These are phyloP conservation scores for Phycodurus eques DNA, from an alignment of 2,113 vertebrate species.

Conservation along the genomic window DNA sequence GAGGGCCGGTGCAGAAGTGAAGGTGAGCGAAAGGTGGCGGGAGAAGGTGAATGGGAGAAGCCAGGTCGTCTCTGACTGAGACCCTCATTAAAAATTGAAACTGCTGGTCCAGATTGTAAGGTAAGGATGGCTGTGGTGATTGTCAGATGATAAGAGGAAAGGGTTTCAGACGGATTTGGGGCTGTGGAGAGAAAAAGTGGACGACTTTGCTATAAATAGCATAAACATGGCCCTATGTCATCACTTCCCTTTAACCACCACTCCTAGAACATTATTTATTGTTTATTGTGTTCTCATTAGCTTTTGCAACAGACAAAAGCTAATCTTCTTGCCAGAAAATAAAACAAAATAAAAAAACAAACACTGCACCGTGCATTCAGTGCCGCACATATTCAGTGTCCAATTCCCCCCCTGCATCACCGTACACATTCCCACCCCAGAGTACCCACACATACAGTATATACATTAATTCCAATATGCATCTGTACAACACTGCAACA, in stretches of 20 bases:
- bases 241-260: constrained; percentile 11
- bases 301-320: too few species aligned
- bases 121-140: constrained; percentile 47
- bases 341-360: too few species aligned
- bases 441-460: too few species aligned
- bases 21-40: constrained; percentile 57
- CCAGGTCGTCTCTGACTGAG: constrained; percentile 56
- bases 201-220: constrained; percentile 59
- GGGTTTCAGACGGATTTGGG: constrained; percentile 3
- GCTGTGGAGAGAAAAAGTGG: constrained; percentile 17
- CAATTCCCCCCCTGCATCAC: too few species aligned
- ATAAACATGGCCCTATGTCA: not conserved
- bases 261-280: not conserved
- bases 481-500: too few species aligned
- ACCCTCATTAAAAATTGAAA: constrained; percentile 72
- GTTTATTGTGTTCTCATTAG: too few species aligned
- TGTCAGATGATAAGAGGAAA: constrained; percentile 32
- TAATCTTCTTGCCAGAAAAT: too few species aligned
- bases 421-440: too few species aligned
- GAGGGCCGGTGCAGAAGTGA: constrained; percentile 42
- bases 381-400: too few species aligned
- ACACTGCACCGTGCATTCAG: too few species aligned
- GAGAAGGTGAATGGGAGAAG: constrained; percentile 49
- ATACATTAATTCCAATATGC: too few species aligned
- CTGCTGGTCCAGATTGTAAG: constrained; percentile 46